Percentiles rank a stretch among this genome's conserved stretches.
These are phyloP conservation scores for Geopemphigus sp. DNA, from an alignment of 1,140 invertebrate species.

Conservation along the genomic window DNA sequence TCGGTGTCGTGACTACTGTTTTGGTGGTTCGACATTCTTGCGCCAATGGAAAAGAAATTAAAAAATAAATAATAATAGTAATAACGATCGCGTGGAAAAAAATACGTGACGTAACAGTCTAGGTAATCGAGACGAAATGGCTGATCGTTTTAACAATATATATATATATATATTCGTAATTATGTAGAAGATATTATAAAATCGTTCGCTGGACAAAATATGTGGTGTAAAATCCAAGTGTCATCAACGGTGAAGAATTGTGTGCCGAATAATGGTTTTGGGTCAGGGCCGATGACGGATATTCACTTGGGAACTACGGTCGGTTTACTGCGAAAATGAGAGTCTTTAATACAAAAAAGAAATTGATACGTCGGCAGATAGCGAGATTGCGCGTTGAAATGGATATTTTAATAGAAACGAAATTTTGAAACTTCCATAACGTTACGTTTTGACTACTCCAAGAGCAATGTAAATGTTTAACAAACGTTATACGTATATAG, in stretches of 20 bases:
- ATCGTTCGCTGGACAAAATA: constrained; percentile 18
- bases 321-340: constrained; percentile 2
- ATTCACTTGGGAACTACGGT: neutral
- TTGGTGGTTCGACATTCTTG: neutral
- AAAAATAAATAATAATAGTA: neutral
- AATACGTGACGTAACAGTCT: neutral
- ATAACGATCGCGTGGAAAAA: neutral
- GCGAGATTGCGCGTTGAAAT: neutral
- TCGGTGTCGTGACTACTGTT: constrained; percentile 13
- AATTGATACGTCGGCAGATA: neutral
- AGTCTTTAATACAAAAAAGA: neutral
- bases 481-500: neutral
- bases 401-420: neutral
- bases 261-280: neutral
- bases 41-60: neutral
- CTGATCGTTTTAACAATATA: constrained; percentile 5
- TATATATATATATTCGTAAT: too few species aligned
- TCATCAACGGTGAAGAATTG: neutral
- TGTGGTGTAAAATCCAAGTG: neutral
- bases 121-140: constrained; percentile 44
- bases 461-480: neutral
- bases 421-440: neutral
- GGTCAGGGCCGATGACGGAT: constrained; percentile 20
- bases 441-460: neutral
- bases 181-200: neutral